phyloP scores from a whole-genome alignment of 1,140 invertebrate genomes.

The Cryptotermes secundus region DNA sequence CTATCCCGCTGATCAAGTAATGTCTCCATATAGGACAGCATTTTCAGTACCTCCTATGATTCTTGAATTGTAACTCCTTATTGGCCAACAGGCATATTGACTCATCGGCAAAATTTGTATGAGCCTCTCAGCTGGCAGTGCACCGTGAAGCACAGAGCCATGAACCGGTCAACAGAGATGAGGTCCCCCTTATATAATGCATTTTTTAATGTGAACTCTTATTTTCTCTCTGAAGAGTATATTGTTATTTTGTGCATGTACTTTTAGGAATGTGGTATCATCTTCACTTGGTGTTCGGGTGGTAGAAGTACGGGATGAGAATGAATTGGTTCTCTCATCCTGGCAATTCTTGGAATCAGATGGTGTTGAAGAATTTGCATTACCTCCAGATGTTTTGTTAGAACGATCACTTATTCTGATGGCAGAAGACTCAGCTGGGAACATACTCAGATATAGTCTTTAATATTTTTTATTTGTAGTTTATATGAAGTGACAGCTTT shows the following conservation, averaged over 20 bases:
- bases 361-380: constrained; percentile 57
- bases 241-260: too few species aligned
- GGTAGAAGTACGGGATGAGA: constrained; percentile 65
- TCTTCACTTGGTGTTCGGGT: constrained; percentile 65
- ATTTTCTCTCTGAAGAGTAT: not conserved
- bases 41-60: too few species aligned
- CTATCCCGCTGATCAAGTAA: too few species aligned
- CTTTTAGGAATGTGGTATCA: constrained; percentile 56
- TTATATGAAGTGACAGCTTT: not conserved
- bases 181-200: too few species aligned
- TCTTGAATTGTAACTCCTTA: too few species aligned
- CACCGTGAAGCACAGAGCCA: too few species aligned
- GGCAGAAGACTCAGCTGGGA: constrained; percentile 51
- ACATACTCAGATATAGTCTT: constrained; percentile 47
- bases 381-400: constrained; percentile 48
- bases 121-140: too few species aligned
- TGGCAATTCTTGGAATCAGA: constrained; percentile 63
- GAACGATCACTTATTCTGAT: constrained; percentile 47
- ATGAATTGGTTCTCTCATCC: constrained; percentile 61
- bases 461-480: not conserved
- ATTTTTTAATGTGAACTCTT: too few species aligned
- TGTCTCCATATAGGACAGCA: too few species aligned
- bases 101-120: too few species aligned
- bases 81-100: too few species aligned
- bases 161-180: too few species aligned